Base-by-base conservation (phyloP, 2,888 invertebrate genomes). In the Chelonus formosanus region DNA sequence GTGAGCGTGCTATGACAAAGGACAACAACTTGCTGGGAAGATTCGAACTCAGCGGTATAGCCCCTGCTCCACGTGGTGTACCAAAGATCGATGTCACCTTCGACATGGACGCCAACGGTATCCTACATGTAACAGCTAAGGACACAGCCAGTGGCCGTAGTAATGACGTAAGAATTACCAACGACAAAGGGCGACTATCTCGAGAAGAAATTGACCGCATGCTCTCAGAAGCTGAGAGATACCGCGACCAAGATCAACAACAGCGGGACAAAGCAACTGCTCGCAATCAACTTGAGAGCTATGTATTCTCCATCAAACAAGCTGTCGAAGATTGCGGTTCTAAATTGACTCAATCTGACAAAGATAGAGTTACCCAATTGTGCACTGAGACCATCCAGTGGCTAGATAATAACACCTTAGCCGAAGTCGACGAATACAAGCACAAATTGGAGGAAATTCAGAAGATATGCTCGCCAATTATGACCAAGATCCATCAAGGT, bases 141-240 rank as follows among this genome's bases (percentile, higher is more conserved):
- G 89, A 90, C 74, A 86, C 85, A 61, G 87, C 88, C 70, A 88
- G 88, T n/a, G 94, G 94, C 1, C 91, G 91, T 71, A 89, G 88
- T 68, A 91, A 90, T 82, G 90, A 91, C 78, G 93, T 94, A 70
- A 91, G 91, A 53, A 95, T 94, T 70, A 92, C 91, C 80, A 94
- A 94, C 84, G 92, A 94, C 85, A 92, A 91, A 78, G 93, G 93
- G 0, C 87, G 94, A 4, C 85, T 94, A 56, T 92, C 92, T 20
- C 92, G 93, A 79, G 90, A 90, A 5, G 94, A 94, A 77, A 94
- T 94, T 72, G 93, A 94, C 70, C 86, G 90, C 68, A 94, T 93
- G 93, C 84, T 93, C 43, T 84, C 87, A 3, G 92, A 93, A 70
- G 92, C 93, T 0, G 92, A 93, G 76, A 86, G 85, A 59, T 93